Evolutionary conservation across 2,888 invertebrate genomes (phyloP).

Genomic region (Antitype chi): DNA sequence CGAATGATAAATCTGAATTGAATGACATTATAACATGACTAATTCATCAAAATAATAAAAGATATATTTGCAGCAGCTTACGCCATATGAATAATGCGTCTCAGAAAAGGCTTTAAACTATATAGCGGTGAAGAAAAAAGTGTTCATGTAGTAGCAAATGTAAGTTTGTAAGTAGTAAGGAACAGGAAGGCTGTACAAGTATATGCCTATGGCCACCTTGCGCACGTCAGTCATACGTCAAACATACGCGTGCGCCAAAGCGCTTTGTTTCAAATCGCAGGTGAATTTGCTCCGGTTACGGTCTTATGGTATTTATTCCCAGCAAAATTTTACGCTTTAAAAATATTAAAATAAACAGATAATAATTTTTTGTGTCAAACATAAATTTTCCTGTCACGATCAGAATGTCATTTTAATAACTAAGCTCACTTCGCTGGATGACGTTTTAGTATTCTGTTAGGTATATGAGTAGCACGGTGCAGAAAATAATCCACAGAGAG

Average conservation of each 20-base stretch:
- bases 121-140: constrained; percentile 13
- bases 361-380: constrained; percentile 51
- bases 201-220: constrained; percentile 75
- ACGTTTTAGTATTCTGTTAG: neutral
- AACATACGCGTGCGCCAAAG: constrained; percentile 47
- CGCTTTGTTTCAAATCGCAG: constrained; percentile 67
- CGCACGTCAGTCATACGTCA: constrained; percentile 71
- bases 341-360: constrained; percentile 49
- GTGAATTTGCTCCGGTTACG: constrained; percentile 61
- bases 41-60: constrained; percentile 74
- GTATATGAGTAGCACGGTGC: neutral
- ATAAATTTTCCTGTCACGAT: constrained; percentile 50
- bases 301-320: constrained; percentile 50
- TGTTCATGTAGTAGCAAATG: constrained; percentile 55
- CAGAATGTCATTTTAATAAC: constrained; percentile 53
- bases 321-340: constrained; percentile 46
- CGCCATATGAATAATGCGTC: constrained; percentile 48
- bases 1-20: constrained; percentile 66
- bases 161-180: constrained; percentile 56
- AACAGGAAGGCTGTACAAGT: constrained; percentile 70
- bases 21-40: constrained; percentile 66
- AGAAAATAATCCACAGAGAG: neutral
- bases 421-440: constrained; percentile 28
- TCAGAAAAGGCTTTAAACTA: constrained; percentile 32
- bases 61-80: constrained; percentile 64